Base-by-base conservation (phyloP, 2,113 vertebrate genomes). In the Nerophis ophidion region DNA sequence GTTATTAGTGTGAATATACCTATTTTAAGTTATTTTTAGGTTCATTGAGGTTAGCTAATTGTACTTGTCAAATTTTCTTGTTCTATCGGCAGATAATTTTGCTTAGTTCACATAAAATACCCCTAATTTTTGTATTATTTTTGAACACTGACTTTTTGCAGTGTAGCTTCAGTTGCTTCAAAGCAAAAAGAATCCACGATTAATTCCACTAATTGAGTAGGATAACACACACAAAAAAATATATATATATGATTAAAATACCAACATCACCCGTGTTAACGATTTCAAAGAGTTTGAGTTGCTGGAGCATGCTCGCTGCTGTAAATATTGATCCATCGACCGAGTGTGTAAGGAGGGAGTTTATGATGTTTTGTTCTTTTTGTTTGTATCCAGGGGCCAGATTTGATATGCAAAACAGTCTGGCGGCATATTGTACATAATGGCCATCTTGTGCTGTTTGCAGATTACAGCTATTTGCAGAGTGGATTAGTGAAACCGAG, bases 401-500 rank as follows among this genome's bases (percentile, higher is more conserved):
- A 48, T 71, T 26, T 62, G 1, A 36, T 48, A 46, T 19, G 36
- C 35, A 68, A 42, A 59, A 65, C 10, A 48, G 40, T 46, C 66
- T 61, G 50, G 38, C 59, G 40, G 50, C 16, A 47, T 46, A 13
- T 55, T 19, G 57, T 68, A 51, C 75, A 65, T 17, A 56, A 66
- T 34, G 49, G 36, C 61, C 48, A 44, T 70, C 46, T 61, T 68
- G 34, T 67, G 49, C 64, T 69, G 34, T 66, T 64, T 66, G 64
- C 36, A 65, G 53, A 79, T 72, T 60, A 65, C 62, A 70, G 60
- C 65, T 77, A 73, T 79, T 74, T 79, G 61, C 60, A 6, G 57
- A 58, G 69, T 77, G 71, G 74, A 77, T 80, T 69, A 79, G 73
- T 15, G 50, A 61, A 69, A 74, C 54, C 49, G 64, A 65, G 74